phyloP scores from a whole-genome alignment of 1,140 invertebrate genomes.

The Drosophila pseudoananassae region DNA sequence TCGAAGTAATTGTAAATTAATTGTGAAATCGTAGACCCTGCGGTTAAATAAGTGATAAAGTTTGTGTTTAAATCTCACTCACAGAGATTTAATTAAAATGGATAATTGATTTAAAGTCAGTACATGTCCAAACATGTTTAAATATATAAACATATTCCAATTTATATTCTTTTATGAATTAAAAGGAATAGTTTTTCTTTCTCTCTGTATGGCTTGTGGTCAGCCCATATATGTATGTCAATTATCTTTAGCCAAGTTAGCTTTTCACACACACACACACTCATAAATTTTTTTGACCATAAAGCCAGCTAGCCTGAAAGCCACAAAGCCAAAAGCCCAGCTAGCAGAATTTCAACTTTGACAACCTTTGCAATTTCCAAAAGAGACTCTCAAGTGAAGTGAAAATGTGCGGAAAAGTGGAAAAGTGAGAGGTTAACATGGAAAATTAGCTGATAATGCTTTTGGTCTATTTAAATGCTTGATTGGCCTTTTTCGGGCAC shows the following conservation, averaged over 20 bases:
- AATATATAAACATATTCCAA: too few species aligned
- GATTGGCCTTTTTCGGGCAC: too few species aligned
- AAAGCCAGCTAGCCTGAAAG: too few species aligned
- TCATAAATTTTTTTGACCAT: neutral
- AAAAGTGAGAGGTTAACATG: constrained; percentile 27
- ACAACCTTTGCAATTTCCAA: constrained; percentile 71
- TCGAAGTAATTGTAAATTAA: constrained; percentile 74
- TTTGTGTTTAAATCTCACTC: too few species aligned
- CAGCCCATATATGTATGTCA: constrained; percentile 31
- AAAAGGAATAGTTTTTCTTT: neutral
- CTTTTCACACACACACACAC: constrained; percentile 1
- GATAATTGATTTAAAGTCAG: too few species aligned
- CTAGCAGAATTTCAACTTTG: constrained; percentile 50
- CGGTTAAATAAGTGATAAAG: constrained; percentile 8
- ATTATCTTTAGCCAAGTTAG: constrained; percentile 24
- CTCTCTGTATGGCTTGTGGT: neutral
- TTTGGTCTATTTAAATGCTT: neutral
- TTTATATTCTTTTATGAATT: neutral
- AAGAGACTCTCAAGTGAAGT: constrained; percentile 22
- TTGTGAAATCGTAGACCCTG: constrained; percentile 31
- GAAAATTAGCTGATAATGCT: constrained; percentile 44
- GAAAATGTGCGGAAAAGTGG: neutral
- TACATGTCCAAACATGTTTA: too few species aligned
- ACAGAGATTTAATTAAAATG: too few species aligned
- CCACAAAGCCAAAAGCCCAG: neutral